A percentile compares a stretch with the other conserved stretches of the same genome.
Evolutionary conservation across 2,888 invertebrate species (phyloP).

Genomic region (Drosophila formosana): DNA sequence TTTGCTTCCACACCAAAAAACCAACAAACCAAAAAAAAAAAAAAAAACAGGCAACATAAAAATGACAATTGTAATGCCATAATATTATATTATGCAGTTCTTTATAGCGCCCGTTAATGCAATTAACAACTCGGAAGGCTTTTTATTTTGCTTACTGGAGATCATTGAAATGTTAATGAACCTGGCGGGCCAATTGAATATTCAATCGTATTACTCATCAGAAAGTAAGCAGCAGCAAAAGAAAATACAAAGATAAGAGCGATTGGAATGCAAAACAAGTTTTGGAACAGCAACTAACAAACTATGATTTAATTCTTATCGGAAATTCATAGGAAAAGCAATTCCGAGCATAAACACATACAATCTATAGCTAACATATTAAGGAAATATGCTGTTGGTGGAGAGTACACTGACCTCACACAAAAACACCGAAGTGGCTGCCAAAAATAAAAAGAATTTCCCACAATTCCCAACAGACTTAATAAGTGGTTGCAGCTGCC

Average conservation of each 20-base stretch:
- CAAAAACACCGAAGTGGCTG: conserved; percentile 37
- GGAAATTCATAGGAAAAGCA: background rate
- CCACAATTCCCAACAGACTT: conserved; percentile 10
- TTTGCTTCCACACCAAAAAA: background rate
- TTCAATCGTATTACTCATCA: conserved; percentile 3
- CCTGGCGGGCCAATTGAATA: conserved; percentile 5
- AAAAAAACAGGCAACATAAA: background rate
- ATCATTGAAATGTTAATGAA: conserved; percentile 27
- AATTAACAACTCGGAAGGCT: conserved; percentile 26
- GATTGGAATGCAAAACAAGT: conserved; percentile 7
- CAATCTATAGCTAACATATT: background rate
- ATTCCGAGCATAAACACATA: background rate
- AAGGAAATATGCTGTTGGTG: conserved; percentile 1
- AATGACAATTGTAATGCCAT: conserved; percentile 8
- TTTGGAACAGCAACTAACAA: conserved; percentile 2
- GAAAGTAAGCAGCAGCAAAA: background rate
- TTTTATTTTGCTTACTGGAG: background rate
- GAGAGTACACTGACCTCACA: conserved; percentile 59
- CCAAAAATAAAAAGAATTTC: conserved; percentile 15
- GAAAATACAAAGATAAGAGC: conserved; percentile 2
- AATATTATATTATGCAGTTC: conserved; percentile 17
- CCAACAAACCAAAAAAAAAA: background rate
- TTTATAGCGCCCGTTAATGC: conserved; percentile 14
- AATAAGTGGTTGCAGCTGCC: conserved; percentile 21
- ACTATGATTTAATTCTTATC: conserved; percentile 10